phyloP scores from a whole-genome alignment of 2,888 invertebrate species.

The Melieria crassipennis region DNA sequence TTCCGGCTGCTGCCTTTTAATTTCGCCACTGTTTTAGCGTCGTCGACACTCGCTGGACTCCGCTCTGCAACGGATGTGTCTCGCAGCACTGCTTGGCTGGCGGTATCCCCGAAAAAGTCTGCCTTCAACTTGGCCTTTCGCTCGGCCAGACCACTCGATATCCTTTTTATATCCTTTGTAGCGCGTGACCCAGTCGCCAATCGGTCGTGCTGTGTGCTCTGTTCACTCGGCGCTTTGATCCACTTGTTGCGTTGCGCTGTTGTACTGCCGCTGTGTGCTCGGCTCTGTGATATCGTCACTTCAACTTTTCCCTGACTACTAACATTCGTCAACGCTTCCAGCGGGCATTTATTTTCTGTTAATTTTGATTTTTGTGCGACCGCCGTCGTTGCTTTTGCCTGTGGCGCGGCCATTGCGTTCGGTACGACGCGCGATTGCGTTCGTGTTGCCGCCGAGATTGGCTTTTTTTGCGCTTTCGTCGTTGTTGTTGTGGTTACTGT shows the following conservation, averaged over 20 bases:
- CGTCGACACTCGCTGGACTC: background rate
- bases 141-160: constrained; percentile 46
- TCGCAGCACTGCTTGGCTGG: background rate
- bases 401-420: constrained; percentile 24
- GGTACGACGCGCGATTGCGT: constrained; percentile 19
- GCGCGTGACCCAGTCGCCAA: constrained; percentile 38
- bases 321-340: constrained; percentile 51
- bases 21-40: background rate
- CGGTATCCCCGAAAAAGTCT: constrained; percentile 52
- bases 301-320: constrained; percentile 58
- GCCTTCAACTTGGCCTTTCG: constrained; percentile 53
- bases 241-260: constrained; percentile 14
- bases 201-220: too few relatives aligned
- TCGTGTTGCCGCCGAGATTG: constrained; percentile 7
- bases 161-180: constrained; percentile 26
- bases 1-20: too few relatives aligned
- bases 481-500: constrained; percentile 24
- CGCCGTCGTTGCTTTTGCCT: constrained; percentile 33
- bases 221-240: too few relatives aligned
- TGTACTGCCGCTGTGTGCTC: constrained; percentile 30
- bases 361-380: constrained; percentile 45
- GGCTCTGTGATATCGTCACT: constrained; percentile 40
- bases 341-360: constrained; percentile 55
- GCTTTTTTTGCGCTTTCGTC: constrained; percentile 12
- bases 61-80: too few relatives aligned